These are phyloP conservation scores for Entelurus aequoreus DNA, from an alignment of 2,113 vertebrate genomes.

Conservation along the genomic window DNA sequence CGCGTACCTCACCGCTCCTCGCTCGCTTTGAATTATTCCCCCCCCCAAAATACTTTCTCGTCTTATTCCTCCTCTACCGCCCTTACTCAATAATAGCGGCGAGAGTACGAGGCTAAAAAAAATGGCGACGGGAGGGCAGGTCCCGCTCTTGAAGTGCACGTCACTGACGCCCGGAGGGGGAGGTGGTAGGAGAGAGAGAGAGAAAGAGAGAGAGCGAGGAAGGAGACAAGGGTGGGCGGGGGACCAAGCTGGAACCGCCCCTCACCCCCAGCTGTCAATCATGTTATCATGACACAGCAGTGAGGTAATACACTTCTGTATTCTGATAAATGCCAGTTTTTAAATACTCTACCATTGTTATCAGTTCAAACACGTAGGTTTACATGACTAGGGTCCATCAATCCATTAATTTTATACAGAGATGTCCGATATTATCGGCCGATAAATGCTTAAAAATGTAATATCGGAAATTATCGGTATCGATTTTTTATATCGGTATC, in stretches of 20 bases:
- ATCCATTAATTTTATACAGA: no score
- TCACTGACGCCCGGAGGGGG: conserved; percentile 46
- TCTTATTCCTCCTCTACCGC: conserved; percentile 32
- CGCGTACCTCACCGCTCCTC: background rate
- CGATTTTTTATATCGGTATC: no score
- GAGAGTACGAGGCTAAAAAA: conserved; percentile 63
- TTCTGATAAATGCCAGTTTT: no score
- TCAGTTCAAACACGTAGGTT: no score
- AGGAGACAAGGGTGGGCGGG: conserved; percentile 8
- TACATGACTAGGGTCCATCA: no score
- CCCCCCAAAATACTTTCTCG: conserved; percentile 24
- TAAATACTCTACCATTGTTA: no score
- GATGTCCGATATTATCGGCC: no score
- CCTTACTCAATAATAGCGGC: background rate
- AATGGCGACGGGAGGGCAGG: conserved; percentile 79
- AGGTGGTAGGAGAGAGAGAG: background rate
- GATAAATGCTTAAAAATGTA: no score
- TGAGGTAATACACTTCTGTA: background rate
- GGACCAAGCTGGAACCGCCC: conserved; percentile 1
- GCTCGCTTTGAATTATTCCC: conserved; percentile 1
- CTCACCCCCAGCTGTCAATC: conserved; percentile 28
- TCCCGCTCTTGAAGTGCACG: conserved; percentile 59
- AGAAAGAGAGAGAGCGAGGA: background rate
- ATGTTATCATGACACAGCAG: conserved; percentile 29
- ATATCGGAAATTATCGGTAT: no score